phyloP scores from a whole-genome alignment of 2,113 vertebrate species.

The Pedionomus torquatus region DNA sequence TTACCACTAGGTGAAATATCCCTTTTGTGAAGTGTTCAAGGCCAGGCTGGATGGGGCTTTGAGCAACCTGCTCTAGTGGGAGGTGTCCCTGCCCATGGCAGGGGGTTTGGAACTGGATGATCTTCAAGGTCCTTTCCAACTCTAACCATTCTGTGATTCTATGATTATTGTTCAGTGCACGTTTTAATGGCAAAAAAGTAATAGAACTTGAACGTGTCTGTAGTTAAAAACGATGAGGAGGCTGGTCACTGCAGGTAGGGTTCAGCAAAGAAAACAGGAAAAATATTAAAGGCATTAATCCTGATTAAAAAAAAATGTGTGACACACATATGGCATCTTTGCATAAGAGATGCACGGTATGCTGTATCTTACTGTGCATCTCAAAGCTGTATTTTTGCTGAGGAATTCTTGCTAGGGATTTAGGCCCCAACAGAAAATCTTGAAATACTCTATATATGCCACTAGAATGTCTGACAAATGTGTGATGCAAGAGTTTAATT shows the following conservation, averaged over 20 bases:
- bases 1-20: background rate
- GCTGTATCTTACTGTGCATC: background rate
- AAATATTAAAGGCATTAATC: slow-evolving; percentile 38
- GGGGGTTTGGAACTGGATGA: too few species aligned
- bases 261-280: background rate
- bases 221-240: background rate
- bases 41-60: too few species aligned
- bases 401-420: background rate
- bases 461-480: background rate
- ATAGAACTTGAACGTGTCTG: background rate
- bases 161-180: background rate
- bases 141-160: too few species aligned
- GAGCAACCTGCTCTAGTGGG: too few species aligned
- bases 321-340: background rate
- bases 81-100: too few species aligned
- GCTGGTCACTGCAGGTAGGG: background rate
- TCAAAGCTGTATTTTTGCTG: background rate
- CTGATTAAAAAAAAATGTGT: background rate
- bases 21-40: too few species aligned
- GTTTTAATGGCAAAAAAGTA: background rate
- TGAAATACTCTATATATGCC: background rate
- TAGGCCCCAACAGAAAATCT: background rate
- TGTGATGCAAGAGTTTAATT: background rate
- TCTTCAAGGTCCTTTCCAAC: too few species aligned
- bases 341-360: background rate